Evolutionary conservation across 2,888 invertebrate genomes (phyloP), one percentile per base, ranked within the genome.

Genomic region (Allophyes oxyacanthae): DNA sequence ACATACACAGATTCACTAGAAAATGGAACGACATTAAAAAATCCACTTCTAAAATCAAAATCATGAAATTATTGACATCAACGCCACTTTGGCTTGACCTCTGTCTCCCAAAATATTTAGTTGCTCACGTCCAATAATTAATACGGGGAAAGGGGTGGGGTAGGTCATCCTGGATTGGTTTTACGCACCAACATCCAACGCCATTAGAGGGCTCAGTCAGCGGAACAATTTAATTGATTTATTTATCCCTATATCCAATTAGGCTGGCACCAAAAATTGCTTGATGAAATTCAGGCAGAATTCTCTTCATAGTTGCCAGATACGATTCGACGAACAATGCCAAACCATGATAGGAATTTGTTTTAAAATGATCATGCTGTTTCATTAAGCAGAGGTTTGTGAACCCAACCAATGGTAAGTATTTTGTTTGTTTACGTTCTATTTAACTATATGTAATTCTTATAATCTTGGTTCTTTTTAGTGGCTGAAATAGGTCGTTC

Each of bases 151-250:
- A 52, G 34, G 56, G 53, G 41, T 37, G 56, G 45, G 55, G 55
- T 28, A 64, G 76, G 69, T 73, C 77, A 73, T 63, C 64, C 53
- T 61, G 72, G 60, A 65, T 72, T 77, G 84, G 78, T 77, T 75
- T 53, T 70, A 72, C 72, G 75, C 70, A 65, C 64, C 81, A 75
- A 72, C 75, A 80, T 78, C 77, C 84, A 73, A 80, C 77, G 75
- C 83, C 86, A 90, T 90, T 90, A 90, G 78, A 75, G 75, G 66
- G 70, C 43, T 82, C 89, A 86, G 74, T 74, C 72, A 74, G 72
- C 72, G 90, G 86, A 90, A 91, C 83, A 86, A 85, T 90, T 91
- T 91, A 91, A 91, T 91, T 90, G 90, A 90, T 89, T 88, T 87
- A 85, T 87, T 90, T 86, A 86, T 84, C 78, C 83, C 73, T 76